Evolutionary conservation across 2,797 vertebrate genomes (phyloP).

Genomic region (Anableps anableps): DNA sequence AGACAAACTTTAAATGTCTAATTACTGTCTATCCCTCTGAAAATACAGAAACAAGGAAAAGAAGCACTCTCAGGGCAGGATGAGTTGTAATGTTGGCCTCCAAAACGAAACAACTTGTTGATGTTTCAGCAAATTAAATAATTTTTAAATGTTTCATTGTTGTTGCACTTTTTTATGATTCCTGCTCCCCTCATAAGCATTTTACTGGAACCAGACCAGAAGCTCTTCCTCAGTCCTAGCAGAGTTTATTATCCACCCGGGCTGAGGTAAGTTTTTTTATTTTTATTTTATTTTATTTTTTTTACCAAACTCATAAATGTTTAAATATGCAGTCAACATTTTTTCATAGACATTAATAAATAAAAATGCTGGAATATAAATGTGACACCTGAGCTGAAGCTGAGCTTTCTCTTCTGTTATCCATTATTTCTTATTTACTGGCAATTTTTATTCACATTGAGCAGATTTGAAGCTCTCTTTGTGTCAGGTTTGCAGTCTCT

Average conservation of each 20-base stretch:
- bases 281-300: no score
- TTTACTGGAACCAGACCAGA: neutral
- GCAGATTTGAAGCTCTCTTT: slow-evolving; percentile 3
- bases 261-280: neutral
- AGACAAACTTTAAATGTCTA: neutral
- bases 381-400: neutral
- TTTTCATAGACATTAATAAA: neutral
- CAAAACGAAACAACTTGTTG: neutral
- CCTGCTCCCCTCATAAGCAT: neutral
- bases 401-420: neutral
- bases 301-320: neutral
- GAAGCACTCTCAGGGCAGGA: neutral
- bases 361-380: neutral
- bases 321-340: neutral
- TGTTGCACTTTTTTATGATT: neutral
- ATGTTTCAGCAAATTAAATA: neutral
- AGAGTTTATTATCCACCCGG: neutral
- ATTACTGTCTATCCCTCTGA: neutral
- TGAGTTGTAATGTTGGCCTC: neutral
- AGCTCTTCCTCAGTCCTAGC: neutral
- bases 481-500: neutral
- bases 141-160: neutral
- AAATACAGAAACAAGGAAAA: neutral
- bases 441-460: slow-evolving; percentile 1
- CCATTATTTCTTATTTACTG: neutral